Conservation (phyloP, 2,113 vertebrate species). For the Ibidorhyncha struthersii region DNA sequence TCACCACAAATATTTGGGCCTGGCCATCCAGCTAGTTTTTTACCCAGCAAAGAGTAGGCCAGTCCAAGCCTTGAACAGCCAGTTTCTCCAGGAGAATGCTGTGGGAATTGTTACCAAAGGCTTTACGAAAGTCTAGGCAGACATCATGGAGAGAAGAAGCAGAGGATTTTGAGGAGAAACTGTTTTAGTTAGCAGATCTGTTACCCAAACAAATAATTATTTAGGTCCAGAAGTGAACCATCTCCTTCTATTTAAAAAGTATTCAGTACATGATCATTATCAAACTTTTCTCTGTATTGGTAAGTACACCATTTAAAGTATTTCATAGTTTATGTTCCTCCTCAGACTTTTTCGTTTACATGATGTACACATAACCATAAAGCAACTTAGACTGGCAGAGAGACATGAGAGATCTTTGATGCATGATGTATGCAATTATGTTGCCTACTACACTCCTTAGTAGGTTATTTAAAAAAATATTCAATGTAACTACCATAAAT, state of each 20-base stretch:
- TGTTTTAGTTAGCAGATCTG: not conserved
- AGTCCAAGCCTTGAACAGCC: not conserved
- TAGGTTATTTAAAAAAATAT: not conserved
- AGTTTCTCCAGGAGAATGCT: not conserved
- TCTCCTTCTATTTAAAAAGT: not conserved
- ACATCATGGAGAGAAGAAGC: not conserved
- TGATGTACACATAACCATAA: not conserved
- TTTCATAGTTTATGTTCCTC: not conserved
- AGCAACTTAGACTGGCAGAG: fast-evolving
- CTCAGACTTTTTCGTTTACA: not conserved
- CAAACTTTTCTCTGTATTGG: not conserved
- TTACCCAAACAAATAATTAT: not conserved
- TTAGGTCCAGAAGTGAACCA: not conserved
- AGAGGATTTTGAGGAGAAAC: not conserved
- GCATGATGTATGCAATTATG: not conserved
- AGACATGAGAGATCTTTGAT: not conserved
- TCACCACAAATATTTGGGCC: not conserved
- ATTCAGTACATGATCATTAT: not conserved
- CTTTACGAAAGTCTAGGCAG: not conserved
- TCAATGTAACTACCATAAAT: not conserved
- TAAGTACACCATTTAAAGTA: not conserved
- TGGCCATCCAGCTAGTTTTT: not conserved
- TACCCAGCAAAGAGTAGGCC: not conserved
- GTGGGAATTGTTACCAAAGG: not conserved
- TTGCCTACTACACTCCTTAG: not conserved